A percentile compares a stretch with the other conserved stretches of the same genome.
Evolutionary conservation across 2,888 invertebrate species (phyloP).

Genomic region (Drosophila algonquin): DNA sequence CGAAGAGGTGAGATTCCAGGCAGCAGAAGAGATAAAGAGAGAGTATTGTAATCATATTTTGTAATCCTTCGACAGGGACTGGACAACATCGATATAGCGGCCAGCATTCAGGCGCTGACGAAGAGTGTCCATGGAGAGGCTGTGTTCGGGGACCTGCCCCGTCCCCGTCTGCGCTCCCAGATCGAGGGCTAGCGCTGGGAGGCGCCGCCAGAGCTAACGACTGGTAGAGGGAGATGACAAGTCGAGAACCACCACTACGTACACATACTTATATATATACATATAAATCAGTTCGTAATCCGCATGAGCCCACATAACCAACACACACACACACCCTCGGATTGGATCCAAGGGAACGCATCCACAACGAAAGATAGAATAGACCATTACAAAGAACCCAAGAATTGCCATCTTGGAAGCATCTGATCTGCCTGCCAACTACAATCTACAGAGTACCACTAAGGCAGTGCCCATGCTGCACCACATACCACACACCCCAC

Average conservation of each 20-base stretch:
- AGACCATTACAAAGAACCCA: background rate
- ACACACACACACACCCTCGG: background rate
- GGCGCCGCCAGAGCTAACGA: background rate
- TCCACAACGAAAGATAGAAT: background rate
- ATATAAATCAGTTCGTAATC: constrained; percentile 46
- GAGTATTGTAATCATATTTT: background rate
- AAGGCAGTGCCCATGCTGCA: constrained; percentile 22
- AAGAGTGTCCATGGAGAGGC: constrained; percentile 94
- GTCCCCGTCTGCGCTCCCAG: constrained; percentile 93
- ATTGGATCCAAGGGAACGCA: background rate
- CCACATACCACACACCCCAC: background rate
- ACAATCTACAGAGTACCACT: constrained; percentile 38
- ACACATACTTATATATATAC: constrained; percentile 45
- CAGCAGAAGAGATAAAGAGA: no score
- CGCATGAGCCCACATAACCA: constrained; percentile 29
- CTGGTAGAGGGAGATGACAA: background rate
- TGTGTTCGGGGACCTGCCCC: constrained; percentile 94
- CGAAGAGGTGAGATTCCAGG: constrained; percentile 72
- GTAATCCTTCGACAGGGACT: constrained; percentile 74
- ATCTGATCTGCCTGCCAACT: constrained; percentile 6
- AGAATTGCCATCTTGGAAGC: background rate
- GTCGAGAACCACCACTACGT: constrained; percentile 53
- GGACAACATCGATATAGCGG: constrained; percentile 92
- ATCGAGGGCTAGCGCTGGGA: constrained; percentile 85
- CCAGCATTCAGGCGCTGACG: constrained; percentile 95